Evolutionary conservation across 2,797 vertebrate genomes (phyloP).

Genomic region (Peromyscus eremicus): DNA sequence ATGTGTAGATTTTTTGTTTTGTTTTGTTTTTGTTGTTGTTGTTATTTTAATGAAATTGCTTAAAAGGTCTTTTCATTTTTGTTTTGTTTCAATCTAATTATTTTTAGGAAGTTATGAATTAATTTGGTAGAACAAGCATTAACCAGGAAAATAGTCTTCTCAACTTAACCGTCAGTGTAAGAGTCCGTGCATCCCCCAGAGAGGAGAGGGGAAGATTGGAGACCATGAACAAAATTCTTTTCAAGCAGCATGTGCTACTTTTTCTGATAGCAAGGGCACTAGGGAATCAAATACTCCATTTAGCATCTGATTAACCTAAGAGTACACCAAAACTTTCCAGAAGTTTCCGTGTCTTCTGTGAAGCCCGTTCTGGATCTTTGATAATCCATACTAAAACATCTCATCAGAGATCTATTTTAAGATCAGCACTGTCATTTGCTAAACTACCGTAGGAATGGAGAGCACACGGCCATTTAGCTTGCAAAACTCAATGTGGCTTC

Average conservation of each 20-base stretch:
- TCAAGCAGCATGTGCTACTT: background rate
- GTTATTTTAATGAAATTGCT: background rate
- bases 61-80: background rate
- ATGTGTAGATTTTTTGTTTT: background rate
- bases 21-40: too few species aligned
- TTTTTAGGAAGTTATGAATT: constrained; percentile 5
- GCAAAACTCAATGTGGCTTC: background rate
- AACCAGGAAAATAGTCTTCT: background rate
- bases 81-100: constrained; percentile 17
- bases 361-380: background rate
- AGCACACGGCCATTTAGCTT: background rate
- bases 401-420: background rate
- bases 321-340: constrained; percentile 41
- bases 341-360: background rate
- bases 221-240: background rate
- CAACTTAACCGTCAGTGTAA: background rate
- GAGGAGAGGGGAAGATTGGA: background rate
- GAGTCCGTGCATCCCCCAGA: background rate
- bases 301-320: constrained; percentile 42
- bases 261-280: background rate
- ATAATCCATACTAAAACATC: background rate
- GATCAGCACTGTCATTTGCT: background rate
- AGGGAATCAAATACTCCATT: constrained; percentile 41
- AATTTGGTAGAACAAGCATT: background rate
- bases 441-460: constrained; percentile 21